Percentiles rank a stretch among this genome's conserved stretches.
Conservation (phyloP, 2,113 vertebrate genomes). For the Ornithorhynchus anatinus region DNA sequence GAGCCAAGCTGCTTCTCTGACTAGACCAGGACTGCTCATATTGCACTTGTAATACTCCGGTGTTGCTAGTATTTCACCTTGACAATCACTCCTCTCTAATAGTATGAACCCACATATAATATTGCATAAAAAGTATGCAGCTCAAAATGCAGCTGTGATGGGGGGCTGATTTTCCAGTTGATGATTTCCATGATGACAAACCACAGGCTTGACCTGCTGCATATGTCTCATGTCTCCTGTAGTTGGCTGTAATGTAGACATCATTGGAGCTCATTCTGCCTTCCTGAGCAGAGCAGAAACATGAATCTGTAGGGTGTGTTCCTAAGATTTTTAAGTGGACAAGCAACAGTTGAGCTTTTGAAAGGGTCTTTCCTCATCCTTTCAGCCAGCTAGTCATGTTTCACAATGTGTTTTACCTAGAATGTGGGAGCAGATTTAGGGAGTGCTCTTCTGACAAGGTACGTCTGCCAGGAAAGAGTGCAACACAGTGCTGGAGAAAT, state of each 20-base stretch:
- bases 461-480: no score
- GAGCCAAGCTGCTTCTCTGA: background rate
- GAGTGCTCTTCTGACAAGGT: no score
- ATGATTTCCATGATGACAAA: background rate
- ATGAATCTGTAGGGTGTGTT: background rate
- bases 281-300: background rate
- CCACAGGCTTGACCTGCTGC: background rate
- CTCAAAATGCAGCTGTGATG: background rate
- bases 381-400: background rate
- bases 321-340: background rate
- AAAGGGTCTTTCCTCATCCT: background rate
- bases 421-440: no score
- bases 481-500: no score
- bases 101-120: background rate
- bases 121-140: background rate
- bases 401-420: background rate
- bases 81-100: background rate
- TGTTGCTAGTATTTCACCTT: background rate
- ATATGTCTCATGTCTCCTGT: background rate
- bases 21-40: background rate
- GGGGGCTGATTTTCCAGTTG: background rate
- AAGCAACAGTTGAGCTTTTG: background rate
- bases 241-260: no score
- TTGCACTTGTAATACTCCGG: background rate
- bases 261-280: background rate